Conservation (phyloP, 2,888 invertebrate species). For the Eugnorisma glareosa region DNA sequence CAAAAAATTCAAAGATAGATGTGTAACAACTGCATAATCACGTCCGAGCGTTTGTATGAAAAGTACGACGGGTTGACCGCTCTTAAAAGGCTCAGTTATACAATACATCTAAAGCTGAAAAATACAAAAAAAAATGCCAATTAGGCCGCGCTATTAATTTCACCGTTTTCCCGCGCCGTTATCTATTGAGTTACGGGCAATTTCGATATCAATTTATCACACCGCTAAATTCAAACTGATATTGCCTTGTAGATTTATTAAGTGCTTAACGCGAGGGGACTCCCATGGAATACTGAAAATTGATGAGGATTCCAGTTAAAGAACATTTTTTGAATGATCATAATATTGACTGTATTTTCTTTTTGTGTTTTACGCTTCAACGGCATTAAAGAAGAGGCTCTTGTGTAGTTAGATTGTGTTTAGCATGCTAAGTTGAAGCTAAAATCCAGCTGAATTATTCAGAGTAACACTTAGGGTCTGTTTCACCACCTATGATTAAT, state of each 20-base stretch:
- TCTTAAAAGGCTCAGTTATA: slow-evolving; percentile 7
- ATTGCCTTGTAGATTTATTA: slow-evolving; percentile 65
- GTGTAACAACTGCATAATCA: too few relatives aligned
- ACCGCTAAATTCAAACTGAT: slow-evolving; percentile 66
- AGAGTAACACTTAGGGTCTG: background rate
- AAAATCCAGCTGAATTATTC: background rate
- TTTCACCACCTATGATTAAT: too few relatives aligned
- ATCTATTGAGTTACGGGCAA: slow-evolving; percentile 72
- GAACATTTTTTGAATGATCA: slow-evolving; percentile 19
- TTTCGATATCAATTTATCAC: slow-evolving; percentile 72
- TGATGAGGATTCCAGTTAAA: slow-evolving; percentile 36
- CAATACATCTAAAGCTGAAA: slow-evolving; percentile 16
- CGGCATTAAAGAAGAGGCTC: too few relatives aligned
- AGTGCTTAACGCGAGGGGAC: slow-evolving; percentile 53
- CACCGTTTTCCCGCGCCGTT: slow-evolving; percentile 61
- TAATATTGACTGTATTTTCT: background rate
- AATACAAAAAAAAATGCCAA: slow-evolving; percentile 51
- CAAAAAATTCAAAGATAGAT: too few relatives aligned
- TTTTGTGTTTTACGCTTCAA: background rate
- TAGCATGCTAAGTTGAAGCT: background rate
- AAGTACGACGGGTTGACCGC: too few relatives aligned
- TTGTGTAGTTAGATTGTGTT: background rate
- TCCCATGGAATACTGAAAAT: slow-evolving; percentile 50
- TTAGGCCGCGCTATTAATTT: slow-evolving; percentile 65
- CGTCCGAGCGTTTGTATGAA: too few relatives aligned